Evolutionary conservation across 2,113 vertebrate genomes (phyloP).

Genomic region (Ciconia stormi): DNA sequence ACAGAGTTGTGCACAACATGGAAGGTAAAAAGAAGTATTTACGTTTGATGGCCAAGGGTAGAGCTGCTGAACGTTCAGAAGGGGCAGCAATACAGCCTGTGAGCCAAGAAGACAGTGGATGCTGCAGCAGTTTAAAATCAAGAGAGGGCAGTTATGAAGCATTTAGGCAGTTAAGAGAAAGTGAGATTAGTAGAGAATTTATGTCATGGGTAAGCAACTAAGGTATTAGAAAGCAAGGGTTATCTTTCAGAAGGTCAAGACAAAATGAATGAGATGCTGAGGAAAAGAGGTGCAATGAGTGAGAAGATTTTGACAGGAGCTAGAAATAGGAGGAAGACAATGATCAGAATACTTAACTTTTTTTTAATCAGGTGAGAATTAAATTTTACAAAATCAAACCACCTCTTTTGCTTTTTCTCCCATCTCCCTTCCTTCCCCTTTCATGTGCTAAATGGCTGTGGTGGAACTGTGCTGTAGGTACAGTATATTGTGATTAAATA

Average conservation of each 20-base stretch:
- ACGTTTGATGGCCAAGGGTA: neutral
- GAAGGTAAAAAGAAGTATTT: neutral
- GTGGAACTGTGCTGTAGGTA: constrained; percentile 56
- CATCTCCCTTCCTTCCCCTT: neutral
- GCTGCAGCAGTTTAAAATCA: neutral
- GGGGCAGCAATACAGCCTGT: neutral
- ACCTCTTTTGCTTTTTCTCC: neutral
- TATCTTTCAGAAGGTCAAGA: neutral
- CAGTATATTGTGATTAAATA: constrained; percentile 25
- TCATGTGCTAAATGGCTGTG: neutral
- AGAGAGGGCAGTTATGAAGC: neutral
- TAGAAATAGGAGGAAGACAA: neutral
- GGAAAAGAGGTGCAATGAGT: neutral
- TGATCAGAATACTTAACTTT: neutral
- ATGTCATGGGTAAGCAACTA: neutral
- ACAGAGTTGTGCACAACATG: neutral
- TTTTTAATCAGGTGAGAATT: neutral
- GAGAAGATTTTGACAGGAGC: neutral
- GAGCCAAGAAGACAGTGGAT: neutral
- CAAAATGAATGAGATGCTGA: neutral
- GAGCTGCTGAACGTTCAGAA: neutral
- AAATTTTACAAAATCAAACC: neutral
- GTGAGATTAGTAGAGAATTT: neutral
- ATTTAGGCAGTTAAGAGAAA: neutral
- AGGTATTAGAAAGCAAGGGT: neutral